A percentile compares a stretch with the other conserved stretches of the same genome.
Conservation (phyloP, 2,113 vertebrate species). For the Amblyopsis rosae region DNA sequence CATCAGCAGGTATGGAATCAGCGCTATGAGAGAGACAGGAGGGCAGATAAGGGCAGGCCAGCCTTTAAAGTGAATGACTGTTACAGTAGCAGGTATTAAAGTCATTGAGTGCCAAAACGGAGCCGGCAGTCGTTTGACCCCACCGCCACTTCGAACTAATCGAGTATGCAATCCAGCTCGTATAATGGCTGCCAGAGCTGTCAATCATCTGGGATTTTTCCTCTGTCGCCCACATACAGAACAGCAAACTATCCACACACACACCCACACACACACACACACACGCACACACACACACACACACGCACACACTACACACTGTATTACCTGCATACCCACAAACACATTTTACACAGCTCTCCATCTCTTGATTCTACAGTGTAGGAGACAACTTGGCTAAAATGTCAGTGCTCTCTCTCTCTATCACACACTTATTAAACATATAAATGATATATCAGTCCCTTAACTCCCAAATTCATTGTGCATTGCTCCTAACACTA, state of each 20-base stretch:
- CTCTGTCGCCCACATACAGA: conserved; percentile 69
- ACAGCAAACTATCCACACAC: conserved; percentile 9
- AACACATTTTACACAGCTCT: no score
- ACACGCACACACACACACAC: not conserved
- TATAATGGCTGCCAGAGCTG: conserved; percentile 98
- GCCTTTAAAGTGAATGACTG: conserved; percentile 99
- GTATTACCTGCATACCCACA: no score
- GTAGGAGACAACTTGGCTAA: no score
- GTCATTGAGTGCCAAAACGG: conserved; percentile 99
- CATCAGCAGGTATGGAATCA: conserved; percentile 42
- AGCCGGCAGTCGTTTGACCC: conserved; percentile 99
- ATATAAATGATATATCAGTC: conserved; percentile 36
- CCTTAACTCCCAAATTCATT: conserved; percentile 7
- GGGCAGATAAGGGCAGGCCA: conserved; percentile 78
- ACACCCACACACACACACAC: conserved; percentile 9
- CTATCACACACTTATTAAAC: conserved; percentile 41
- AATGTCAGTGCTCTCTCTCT: no score
- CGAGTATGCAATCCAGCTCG: conserved; percentile 99
- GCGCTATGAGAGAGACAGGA: conserved; percentile 78
- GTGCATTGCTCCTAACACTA: not conserved
- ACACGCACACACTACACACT: no score
- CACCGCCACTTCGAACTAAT: conserved; percentile 98
- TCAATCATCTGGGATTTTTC: conserved; percentile 95
- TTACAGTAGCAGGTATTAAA: conserved; percentile 99
- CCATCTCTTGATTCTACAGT: no score